Evolutionary conservation across 2,113 vertebrate genomes (phyloP), one percentile per base, ranked within the genome.

Genomic region (Melozone crissalis): DNA sequence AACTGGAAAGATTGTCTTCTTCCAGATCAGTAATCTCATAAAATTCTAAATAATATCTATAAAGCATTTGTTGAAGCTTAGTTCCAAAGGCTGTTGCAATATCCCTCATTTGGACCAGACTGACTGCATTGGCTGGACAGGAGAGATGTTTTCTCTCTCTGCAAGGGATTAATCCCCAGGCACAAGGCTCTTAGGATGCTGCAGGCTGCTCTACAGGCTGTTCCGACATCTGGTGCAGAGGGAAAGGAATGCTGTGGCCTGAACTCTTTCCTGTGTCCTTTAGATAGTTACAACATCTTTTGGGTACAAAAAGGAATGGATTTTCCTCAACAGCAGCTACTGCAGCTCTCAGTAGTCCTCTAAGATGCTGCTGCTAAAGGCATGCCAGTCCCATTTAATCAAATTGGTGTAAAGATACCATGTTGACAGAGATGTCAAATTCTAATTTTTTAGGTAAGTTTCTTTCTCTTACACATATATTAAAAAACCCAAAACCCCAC

Each of bases 401-500:
- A 71, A 19, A 77, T 24, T 43, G 14, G 5, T 52, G 12, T 49
- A 61, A 41, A 27, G 35, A 78, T 28, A 61, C 3, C 3, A 23
- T 0, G 0, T 11, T 81, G 47, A 72, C 33, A 47, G 35, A 62
- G 12, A 7, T 26, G 12, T 58, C 9, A 91, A 84, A 55, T 77
- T 35, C 17, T 66, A 81, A 28, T 37, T 69, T 85, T 73, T 21
- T 28, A 66, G 15, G 37, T 78, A 67, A 72, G 17, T 24, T 35
- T 61, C 21, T 62, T 63, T 72, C 27, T n/a, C 5, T 51, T 47
- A 35, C 16, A n/a, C 8, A 26, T 51, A 19, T 11, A 71, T 31
- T 31, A 57, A 57, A 22, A 59, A 14, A 30, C 0, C 1, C 27
- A 3, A 44, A 21, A 10, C 9, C 9, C 11, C 2, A 1, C 18